Evolutionary conservation across 2,888 invertebrate genomes (phyloP).

Genomic region (Trimorus sp.): DNA sequence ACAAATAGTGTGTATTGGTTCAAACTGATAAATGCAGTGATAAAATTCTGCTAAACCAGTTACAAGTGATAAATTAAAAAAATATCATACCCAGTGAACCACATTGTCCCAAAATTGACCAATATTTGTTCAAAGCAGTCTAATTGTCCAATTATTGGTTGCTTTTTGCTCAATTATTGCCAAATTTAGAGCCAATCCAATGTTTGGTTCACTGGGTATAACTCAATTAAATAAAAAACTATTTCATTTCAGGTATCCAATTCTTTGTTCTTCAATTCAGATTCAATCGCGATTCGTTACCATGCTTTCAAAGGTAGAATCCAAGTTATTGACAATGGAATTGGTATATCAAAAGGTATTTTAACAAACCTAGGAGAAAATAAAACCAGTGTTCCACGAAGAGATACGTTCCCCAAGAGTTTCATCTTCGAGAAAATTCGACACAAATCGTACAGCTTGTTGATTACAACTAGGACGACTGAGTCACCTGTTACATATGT

Average conservation of each 20-base stretch:
- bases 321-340: constrained; percentile 90
- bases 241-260: constrained; percentile 41
- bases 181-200: no score
- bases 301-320: constrained; percentile 84
- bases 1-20: no score
- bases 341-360: constrained; percentile 84
- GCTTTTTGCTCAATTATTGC: no score
- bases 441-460: constrained; percentile 83
- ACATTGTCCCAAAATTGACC: no score
- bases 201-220: no score
- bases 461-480: constrained; percentile 84
- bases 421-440: constrained; percentile 80
- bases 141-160: no score
- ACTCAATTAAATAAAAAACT: no score
- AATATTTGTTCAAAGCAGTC: no score
- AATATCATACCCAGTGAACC: no score
- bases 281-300: constrained; percentile 87
- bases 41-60: no score
- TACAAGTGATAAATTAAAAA: no score
- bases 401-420: constrained; percentile 19
- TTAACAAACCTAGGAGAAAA: constrained; percentile 84
- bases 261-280: constrained; percentile 85
- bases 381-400: neutral
- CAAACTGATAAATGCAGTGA: no score
- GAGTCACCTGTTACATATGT: constrained; percentile 83